These are phyloP conservation scores for Sinella curviseta DNA, from an alignment of 1,140 invertebrate genomes.

Conservation along the genomic window DNA sequence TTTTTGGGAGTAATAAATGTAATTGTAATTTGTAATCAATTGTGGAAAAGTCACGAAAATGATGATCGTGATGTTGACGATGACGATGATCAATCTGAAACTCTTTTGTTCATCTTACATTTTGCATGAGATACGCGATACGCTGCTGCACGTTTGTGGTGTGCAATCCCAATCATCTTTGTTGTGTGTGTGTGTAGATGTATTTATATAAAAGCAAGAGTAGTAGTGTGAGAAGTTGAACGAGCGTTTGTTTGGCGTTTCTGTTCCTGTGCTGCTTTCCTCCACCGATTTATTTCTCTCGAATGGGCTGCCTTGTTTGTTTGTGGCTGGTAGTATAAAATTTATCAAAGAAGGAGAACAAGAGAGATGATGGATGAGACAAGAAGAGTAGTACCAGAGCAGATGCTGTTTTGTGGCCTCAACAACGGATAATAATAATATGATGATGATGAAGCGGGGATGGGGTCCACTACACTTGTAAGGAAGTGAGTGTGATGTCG, in stretches of 20 bases:
- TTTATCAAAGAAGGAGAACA: background rate
- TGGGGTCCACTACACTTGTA: background rate
- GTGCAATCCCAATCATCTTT: too few relatives aligned
- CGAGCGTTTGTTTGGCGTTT: too few relatives aligned
- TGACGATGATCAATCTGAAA: background rate
- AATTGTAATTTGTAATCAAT: background rate
- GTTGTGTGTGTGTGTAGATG: too few relatives aligned
- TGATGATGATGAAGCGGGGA: too few relatives aligned
- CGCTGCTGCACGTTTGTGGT: too few relatives aligned
- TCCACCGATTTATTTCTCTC: too few relatives aligned
- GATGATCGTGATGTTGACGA: background rate
- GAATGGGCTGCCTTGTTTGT: too few relatives aligned
- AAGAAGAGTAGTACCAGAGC: background rate
- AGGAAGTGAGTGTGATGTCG: too few relatives aligned
- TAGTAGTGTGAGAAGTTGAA: background rate
- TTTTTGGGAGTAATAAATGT: background rate
- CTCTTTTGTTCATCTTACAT: background rate
- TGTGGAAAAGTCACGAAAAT: background rate
- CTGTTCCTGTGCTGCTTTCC: too few relatives aligned
- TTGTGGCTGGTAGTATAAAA: background rate
- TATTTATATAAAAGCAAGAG: too few relatives aligned
- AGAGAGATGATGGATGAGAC: constrained; percentile 15
- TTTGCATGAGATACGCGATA: too few relatives aligned
- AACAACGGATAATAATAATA: too few relatives aligned
- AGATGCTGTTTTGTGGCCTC: background rate